A percentile compares a stretch with the other conserved stretches of the same genome.
These are phyloP conservation scores for Amblyopsis hoosieri DNA, from an alignment of 2,797 vertebrate genomes.

Conservation along the genomic window DNA sequence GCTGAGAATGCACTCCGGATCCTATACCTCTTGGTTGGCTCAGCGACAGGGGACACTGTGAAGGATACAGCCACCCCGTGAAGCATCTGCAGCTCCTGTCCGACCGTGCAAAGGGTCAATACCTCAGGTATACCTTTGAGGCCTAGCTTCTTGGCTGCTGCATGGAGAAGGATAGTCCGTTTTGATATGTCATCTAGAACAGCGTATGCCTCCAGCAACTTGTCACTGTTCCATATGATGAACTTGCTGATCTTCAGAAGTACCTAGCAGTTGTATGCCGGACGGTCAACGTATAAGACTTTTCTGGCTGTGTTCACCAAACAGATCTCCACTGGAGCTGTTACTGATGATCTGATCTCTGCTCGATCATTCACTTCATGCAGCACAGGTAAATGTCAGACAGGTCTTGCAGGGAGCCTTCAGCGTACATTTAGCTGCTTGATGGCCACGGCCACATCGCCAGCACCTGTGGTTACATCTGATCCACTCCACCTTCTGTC, in stretches of 20 bases:
- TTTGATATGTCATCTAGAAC: constrained; percentile 8
- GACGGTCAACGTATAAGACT: constrained; percentile 8
- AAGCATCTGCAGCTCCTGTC: constrained; percentile 12
- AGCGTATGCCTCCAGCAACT: constrained; percentile 3
- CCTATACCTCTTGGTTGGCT: not conserved
- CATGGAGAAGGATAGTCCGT: constrained; percentile 7
- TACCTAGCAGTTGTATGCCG: not conserved
- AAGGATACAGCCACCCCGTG: constrained; percentile 16
- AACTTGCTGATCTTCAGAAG: constrained; percentile 14
- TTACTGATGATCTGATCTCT: not conserved
- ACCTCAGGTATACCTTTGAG: not conserved
- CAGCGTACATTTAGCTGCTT: not conserved
- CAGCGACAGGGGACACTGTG: constrained; percentile 6
- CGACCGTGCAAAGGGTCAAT: constrained; percentile 12
- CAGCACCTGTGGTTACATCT: constrained; percentile 3
- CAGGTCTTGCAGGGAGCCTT: not conserved
- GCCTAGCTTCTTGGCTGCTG: constrained; percentile 11
- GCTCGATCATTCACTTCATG: not conserved
- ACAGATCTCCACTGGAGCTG: not conserved
- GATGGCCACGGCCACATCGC: not conserved
- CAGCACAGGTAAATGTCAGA: not conserved
- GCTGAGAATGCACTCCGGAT: constrained; percentile 4
- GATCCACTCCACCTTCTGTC: constrained; percentile 6
- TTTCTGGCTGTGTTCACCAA: not conserved
- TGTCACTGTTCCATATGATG: not conserved